These are phyloP conservation scores for Eospalax fontanierii DNA, from an alignment of 2,797 vertebrate species.

Conservation along the genomic window DNA sequence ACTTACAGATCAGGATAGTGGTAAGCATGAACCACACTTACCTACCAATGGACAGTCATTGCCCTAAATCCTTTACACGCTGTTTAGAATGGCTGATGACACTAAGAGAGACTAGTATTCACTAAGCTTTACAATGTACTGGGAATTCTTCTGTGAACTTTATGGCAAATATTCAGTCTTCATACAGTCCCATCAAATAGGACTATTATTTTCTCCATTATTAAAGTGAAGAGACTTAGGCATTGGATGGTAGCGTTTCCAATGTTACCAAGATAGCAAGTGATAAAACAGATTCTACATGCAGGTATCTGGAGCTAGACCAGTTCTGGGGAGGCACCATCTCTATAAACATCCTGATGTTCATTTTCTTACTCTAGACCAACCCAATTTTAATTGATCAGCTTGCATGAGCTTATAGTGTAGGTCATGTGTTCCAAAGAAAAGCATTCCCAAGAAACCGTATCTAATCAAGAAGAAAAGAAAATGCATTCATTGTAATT, in stretches of 20 bases:
- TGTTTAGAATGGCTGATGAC: background rate
- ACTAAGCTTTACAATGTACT: background rate
- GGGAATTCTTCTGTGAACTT: conserved; percentile 12
- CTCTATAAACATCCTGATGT: background rate
- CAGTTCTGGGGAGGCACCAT: background rate
- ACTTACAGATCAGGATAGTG: background rate
- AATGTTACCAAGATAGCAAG: background rate
- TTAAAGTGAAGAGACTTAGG: conserved; percentile 28
- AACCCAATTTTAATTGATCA: background rate
- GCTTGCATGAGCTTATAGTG: conserved; percentile 15
- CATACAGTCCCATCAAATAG: background rate
- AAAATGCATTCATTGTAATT: conserved; percentile 48
- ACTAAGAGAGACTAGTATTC: background rate
- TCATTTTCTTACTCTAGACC: conserved; percentile 28
- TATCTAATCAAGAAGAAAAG: conserved; percentile 75
- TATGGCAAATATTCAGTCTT: background rate
- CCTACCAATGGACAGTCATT: background rate
- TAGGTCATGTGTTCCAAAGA: conserved; percentile 2
- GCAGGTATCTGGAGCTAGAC: background rate
- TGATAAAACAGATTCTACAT: background rate
- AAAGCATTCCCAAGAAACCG: conserved; percentile 57
- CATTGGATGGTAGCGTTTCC: background rate
- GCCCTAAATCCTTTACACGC: background rate
- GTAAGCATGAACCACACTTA: conserved; percentile 1
- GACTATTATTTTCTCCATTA: background rate